Base-by-base conservation (phyloP, 2,797 vertebrate genomes). In the Mallotus villosus region DNA sequence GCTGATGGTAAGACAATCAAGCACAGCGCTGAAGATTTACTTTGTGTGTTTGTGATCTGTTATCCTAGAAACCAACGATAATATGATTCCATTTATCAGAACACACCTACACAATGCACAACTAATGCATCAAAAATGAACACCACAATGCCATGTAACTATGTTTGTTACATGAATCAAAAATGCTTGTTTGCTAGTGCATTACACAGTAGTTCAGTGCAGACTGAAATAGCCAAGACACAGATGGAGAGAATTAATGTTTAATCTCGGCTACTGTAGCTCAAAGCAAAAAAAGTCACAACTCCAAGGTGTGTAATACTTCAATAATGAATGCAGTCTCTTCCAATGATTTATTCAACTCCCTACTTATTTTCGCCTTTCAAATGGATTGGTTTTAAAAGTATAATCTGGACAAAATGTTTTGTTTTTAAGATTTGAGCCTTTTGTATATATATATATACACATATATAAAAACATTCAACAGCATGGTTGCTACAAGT, bases 1-100 rank as follows among this genome's bases (percentile, higher is more conserved):
- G 88, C 82, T 85, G 84, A 90, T 89, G 86, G 88, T 82, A 82
- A 88, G 87, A 89, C 87, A 89, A 88, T 91, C 84, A 87, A 81
- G 81, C 77, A 74, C 85, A 83, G 78, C 82, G 81, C 83, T 82
- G 78, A 82, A 82, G 81, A 83, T 88, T 61, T 51, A 75, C 41
- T 74, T 41, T 46, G 27, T 69, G 41, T 46, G 41, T 14, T 46
- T 11, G 41, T 14, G 12, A 46, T 46, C 41, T 46, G 41, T 46
- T 46, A 46, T 46, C 41, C 11, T n/a, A n/a, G 51, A 55, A 17
- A 55, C 51, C 19, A 46, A n/a, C 6, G 51, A 55, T n/a, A 5
- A 17, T 55, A 55, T n/a, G 49, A 17, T 19, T 55, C 51, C 4
- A 14, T 55, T 55, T 11, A 55, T 17, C 51, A 55, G 19, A n/a